Base-by-base conservation (phyloP, 2,797 vertebrate genomes). In the Eulemur rubriventer region DNA sequence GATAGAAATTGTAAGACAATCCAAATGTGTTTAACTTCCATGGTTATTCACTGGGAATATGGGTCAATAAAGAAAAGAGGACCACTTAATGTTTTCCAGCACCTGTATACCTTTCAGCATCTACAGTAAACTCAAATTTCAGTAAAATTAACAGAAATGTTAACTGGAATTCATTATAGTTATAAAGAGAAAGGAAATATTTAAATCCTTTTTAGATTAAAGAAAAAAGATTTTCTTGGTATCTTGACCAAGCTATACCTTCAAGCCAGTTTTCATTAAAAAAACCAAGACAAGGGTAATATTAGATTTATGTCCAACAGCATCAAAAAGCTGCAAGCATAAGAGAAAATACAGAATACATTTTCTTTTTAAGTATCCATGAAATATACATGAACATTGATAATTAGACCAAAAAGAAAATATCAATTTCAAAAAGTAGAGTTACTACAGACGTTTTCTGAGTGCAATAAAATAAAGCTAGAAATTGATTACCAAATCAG, bases 211-310 rank as follows among this genome's bases (percentile, higher is more conserved):
- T 75, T 48, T 46, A 88, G 24, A 63, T 30, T 17, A 90, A 79
- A 72, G 43, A 22, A 67, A 83, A 78, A 30, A 80, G 30, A 78
- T 72, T 57, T 12, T 52, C 48, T 94, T 57, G 1, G 2, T 55
- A 46, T 89, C 72, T 91, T 89, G 57, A 76, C 14, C 20, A 81
- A 67, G 55, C 30, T 7, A 57, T 50, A 52, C 4, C 8, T 85
- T 91, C 41, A 91, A 93, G 85, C 4, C 11, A 92, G n/a, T 89
- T 96, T 89, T 48, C 73, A 76, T 65, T 55, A 16, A 38, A 79
- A 81, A 87, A 94, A 78, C 85, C 63, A 92, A 90, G 55, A 17
- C 28, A 61, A 89, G 43, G 22, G 35, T 86, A 85, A n/a, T 79
- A 75, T 84, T 48, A 83, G 26, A 57, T 91, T 82, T 81, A 69